phyloP scores from a whole-genome alignment of 1,140 invertebrate genomes.

The Asobara japonica region DNA sequence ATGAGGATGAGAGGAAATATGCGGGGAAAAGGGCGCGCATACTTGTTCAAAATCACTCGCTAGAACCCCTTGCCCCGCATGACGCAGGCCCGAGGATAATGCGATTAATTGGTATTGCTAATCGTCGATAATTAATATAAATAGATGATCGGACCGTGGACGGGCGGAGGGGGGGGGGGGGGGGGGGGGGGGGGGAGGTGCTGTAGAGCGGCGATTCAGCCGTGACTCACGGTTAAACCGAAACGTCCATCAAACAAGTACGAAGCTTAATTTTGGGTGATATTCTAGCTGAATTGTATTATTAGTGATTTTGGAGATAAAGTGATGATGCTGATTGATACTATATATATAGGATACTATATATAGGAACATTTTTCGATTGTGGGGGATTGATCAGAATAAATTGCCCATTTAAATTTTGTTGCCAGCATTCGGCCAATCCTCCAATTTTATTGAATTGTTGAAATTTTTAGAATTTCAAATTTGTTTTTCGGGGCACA shows the following conservation, averaged over 20 bases:
- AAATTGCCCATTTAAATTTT: too few relatives aligned
- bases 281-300: neutral
- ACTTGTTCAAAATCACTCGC: neutral
- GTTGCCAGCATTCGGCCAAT: too few relatives aligned
- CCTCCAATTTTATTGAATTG: too few relatives aligned
- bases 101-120: conserved; percentile 68
- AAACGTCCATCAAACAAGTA: conserved; percentile 6
- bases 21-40: conserved; percentile 19
- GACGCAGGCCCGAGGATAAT: conserved; percentile 57
- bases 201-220: neutral
- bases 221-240: conserved; percentile 24
- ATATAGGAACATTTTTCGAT: neutral
- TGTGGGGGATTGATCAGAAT: too few relatives aligned
- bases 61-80: neutral
- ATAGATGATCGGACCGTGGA: conserved; percentile 64
- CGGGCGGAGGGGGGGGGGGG: conserved; percentile 19
- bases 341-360: neutral
- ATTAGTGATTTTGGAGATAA: neutral
- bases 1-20: conserved; percentile 44
- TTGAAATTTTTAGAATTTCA: too few relatives aligned
- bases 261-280: conserved; percentile 3
- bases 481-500: too few relatives aligned
- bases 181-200: neutral
- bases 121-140: conserved; percentile 69
- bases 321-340: neutral